Conservation (phyloP, 2,797 vertebrate species). For the Limnodromus scolopaceus region DNA sequence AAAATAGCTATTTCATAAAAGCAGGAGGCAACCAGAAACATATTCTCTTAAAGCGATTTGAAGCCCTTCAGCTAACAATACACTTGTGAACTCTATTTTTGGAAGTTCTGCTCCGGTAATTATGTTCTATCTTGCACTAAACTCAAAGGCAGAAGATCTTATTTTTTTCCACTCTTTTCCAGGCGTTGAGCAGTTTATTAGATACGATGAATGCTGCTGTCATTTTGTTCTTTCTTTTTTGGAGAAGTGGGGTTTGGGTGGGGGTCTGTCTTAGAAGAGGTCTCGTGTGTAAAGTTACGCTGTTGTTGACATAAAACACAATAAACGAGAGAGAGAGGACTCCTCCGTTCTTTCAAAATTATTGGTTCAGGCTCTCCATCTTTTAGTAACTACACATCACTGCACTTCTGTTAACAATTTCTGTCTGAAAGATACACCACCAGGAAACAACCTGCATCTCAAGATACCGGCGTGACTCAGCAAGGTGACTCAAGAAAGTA, state of each 20-base stretch:
- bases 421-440: neutral
- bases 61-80: neutral
- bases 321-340: neutral
- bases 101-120: neutral
- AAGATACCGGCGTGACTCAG: neutral
- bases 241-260: neutral
- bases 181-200: neutral
- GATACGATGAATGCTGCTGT: neutral
- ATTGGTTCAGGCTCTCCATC: neutral
- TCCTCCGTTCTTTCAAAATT: neutral
- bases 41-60: neutral
- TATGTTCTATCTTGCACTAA: neutral
- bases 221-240: neutral
- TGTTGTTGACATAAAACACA: neutral
- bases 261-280: neutral
- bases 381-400: neutral
- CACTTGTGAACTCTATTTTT: neutral
- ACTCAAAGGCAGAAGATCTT: neutral
- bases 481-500: neutral
- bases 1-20: neutral
- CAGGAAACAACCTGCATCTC: neutral
- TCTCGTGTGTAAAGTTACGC: neutral
- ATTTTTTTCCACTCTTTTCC: neutral
- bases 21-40: neutral
- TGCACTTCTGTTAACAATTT: neutral